Base-by-base conservation (phyloP, 1,140 invertebrate genomes). In the Trichogramma pretiosum region DNA sequence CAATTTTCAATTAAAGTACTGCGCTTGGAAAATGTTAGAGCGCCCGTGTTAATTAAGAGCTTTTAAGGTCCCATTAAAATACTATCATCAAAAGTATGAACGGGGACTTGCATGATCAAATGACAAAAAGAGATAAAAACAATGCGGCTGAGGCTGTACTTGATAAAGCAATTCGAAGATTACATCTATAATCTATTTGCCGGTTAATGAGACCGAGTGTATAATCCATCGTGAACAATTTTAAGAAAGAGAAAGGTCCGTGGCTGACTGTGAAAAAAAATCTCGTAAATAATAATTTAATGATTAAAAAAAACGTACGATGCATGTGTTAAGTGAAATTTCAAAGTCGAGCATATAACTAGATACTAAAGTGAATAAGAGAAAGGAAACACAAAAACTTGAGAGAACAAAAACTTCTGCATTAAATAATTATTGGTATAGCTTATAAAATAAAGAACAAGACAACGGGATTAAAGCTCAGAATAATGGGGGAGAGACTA, bases 381-480 rank as follows among this genome's bases (percentile, higher is more conserved):
- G 34, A 43, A 36, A 50, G 11, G 43, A n/a, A n/a, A n/a, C n/a
- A n/a, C n/a, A n/a, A n/a, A n/a, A n/a, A n/a, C n/a, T n/a, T n/a
- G n/a, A n/a, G n/a, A n/a, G n/a, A n/a, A n/a, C n/a, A n/a, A n/a
- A n/a, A n/a, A n/a, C n/a, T n/a, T n/a, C n/a, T n/a, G n/a, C n/a
- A n/a, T n/a, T n/a, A n/a, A n/a, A n/a, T n/a, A n/a, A n/a, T 17
- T 50, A 61, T 60, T 56, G 55, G 56, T 55, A 55, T 36, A 56
- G 55, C 56, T 59, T 53, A 36, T 48, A 54, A 56, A 54, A 50
- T 53, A 48, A 47, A 55, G 55, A 55, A 50, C 39, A 55, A 56
- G 55, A 53, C 47, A 53, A 57, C 46, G 54, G 49, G 52, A 56
- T 50, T n/a, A 53, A 46, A 49, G 48, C 54, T 55, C 33, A 50